Percentiles rank a stretch among this genome's conserved stretches.
Evolutionary conservation across 2,888 invertebrate species (phyloP).

Genomic region (Eremobia ochroleuca): DNA sequence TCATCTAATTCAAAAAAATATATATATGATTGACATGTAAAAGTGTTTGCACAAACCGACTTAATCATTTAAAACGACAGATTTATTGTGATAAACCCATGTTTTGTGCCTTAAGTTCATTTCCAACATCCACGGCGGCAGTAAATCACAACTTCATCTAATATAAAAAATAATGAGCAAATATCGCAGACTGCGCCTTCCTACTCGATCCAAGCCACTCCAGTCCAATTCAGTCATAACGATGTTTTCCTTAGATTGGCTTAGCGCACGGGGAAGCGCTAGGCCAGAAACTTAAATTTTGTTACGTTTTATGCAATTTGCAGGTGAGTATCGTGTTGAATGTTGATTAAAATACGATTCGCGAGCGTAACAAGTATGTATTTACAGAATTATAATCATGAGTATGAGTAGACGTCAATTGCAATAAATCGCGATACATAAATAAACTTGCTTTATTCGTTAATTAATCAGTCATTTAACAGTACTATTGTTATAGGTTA

Average conservation of each 20-base stretch:
- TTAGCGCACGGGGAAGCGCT: neutral
- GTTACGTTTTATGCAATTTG: neutral
- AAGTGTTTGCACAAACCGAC: too few species aligned
- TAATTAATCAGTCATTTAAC: too few species aligned
- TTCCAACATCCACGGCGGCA: neutral
- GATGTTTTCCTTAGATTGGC: neutral
- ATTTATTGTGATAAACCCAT: neutral
- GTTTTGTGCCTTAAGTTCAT: neutral
- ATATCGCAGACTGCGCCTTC: neutral
- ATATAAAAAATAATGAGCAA: neutral
- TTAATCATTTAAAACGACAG: too few species aligned
- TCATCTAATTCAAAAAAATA: too few species aligned
- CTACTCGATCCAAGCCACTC: neutral
- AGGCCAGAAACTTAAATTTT: neutral
- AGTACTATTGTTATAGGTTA: too few species aligned
- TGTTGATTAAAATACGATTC: neutral
- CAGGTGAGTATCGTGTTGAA: neutral
- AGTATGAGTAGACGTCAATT: too few species aligned
- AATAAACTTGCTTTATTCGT: too few species aligned
- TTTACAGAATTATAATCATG: neutral
- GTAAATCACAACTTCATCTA: neutral
- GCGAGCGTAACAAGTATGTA: neutral
- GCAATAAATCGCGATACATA: too few species aligned
- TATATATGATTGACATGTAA: too few species aligned
- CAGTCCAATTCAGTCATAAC: neutral